phyloP scores from a whole-genome alignment of 1,140 invertebrate species.

The Acromyrmex charruanus region DNA sequence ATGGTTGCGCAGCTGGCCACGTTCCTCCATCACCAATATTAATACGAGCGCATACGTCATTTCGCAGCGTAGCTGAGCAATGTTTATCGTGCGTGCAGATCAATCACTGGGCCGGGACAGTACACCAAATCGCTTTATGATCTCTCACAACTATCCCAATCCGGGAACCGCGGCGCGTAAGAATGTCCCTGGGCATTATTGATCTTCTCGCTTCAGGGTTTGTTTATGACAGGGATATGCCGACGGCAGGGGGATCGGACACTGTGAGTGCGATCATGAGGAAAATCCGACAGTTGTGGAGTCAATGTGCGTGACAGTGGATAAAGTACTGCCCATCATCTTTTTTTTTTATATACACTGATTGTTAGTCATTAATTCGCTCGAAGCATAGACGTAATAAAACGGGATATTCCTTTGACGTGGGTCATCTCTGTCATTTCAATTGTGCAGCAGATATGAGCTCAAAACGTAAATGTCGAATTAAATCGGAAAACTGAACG shows the following conservation, averaged over 20 bases:
- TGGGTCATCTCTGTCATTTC: constrained; percentile 3
- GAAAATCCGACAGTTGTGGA: constrained; percentile 63
- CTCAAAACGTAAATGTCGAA: constrained; percentile 14
- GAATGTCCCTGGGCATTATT: constrained; percentile 60
- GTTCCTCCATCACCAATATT: constrained; percentile 82
- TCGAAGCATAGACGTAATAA: constrained; percentile 24
- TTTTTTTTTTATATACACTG: constrained; percentile 42
- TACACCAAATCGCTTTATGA: constrained; percentile 74
- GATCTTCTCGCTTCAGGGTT: constrained; percentile 61
- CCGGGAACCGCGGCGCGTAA: constrained; percentile 40
- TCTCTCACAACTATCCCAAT: constrained; percentile 64
- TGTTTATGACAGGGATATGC: constrained; percentile 62
- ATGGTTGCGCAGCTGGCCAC: constrained; percentile 81
- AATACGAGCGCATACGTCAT: constrained; percentile 83
- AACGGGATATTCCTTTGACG: constrained; percentile 31
- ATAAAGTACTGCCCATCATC: constrained; percentile 48
- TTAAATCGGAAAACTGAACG: neutral
- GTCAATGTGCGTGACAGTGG: constrained; percentile 58
- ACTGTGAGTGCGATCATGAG: constrained; percentile 55
- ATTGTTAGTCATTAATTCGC: constrained; percentile 47
- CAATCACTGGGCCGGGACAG: constrained; percentile 77
- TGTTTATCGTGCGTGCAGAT: constrained; percentile 83
- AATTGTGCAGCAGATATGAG: neutral
- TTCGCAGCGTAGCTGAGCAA: constrained; percentile 78
- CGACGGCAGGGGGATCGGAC: constrained; percentile 15